These are phyloP conservation scores for Microctenopoma steveboyesi DNA, from an alignment of 2,797 vertebrate genomes.

Conservation along the genomic window DNA sequence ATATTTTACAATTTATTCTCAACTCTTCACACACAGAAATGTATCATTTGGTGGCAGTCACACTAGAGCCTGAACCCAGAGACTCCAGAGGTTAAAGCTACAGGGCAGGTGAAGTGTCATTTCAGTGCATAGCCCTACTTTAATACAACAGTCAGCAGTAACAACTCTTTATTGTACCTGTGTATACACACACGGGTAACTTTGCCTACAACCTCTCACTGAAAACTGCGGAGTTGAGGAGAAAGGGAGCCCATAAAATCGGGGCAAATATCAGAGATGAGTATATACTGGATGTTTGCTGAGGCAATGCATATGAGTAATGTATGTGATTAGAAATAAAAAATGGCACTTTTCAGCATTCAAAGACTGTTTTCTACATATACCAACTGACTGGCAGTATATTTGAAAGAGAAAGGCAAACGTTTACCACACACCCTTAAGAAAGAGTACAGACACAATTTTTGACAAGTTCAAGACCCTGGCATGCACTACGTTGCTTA, in stretches of 20 bases:
- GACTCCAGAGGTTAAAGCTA: slow-evolving; percentile 85
- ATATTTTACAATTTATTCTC: slow-evolving; percentile 57
- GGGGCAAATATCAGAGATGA: slow-evolving; percentile 54
- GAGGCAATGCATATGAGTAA: slow-evolving; percentile 39
- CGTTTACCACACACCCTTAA: slow-evolving; percentile 70
- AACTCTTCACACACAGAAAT: slow-evolving; percentile 62
- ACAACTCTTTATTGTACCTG: slow-evolving; percentile 61
- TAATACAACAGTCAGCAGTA: slow-evolving; percentile 78
- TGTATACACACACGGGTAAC: slow-evolving; percentile 34
- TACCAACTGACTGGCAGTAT: slow-evolving; percentile 68
- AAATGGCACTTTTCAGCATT: slow-evolving; percentile 72
- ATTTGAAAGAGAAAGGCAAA: slow-evolving; percentile 79
- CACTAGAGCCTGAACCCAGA: slow-evolving; percentile 85
- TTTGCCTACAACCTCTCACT: slow-evolving; percentile 30
- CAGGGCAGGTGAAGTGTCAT: slow-evolving; percentile 84
- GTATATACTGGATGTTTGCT: slow-evolving; percentile 30
- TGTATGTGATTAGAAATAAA: slow-evolving; percentile 38
- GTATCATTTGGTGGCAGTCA: slow-evolving; percentile 89
- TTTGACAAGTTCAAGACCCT: slow-evolving; percentile 68
- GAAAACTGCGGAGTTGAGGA: slow-evolving; percentile 42
- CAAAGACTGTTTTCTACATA: slow-evolving; percentile 35
- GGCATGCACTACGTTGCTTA: slow-evolving; percentile 75
- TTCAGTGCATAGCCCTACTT: slow-evolving; percentile 92
- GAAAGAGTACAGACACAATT: slow-evolving; percentile 71
- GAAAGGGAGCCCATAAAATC: slow-evolving; percentile 33